These are phyloP conservation scores for Sipha maydis DNA, from an alignment of 2,888 invertebrate species.

Conservation along the genomic window DNA sequence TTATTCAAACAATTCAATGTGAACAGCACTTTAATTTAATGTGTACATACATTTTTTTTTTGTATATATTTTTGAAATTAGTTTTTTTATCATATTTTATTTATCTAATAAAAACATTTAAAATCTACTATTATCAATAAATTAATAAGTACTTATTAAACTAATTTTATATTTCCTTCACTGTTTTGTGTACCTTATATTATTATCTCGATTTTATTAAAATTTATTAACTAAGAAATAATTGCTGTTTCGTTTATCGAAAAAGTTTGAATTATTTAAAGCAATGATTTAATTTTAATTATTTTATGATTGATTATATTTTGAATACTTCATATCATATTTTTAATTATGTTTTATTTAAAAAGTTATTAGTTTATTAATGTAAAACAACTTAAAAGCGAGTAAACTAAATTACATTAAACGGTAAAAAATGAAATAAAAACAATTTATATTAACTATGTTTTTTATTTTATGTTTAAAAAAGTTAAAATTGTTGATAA, in stretches of 20 bases:
- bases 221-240: background rate
- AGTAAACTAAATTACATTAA: background rate
- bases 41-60: too few relatives aligned
- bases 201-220: constrained; percentile 3
- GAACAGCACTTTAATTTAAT: too few relatives aligned
- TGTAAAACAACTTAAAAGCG: background rate
- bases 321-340: background rate
- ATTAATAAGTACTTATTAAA: too few relatives aligned
- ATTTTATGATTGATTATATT: background rate
- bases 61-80: too few relatives aligned
- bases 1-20: too few relatives aligned
- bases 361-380: background rate
- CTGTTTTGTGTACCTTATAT: background rate
- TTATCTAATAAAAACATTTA: too few relatives aligned
- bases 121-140: too few relatives aligned
- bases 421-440: background rate
- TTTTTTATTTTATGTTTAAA: background rate
- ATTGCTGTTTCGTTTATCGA: background rate
- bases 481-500: background rate
- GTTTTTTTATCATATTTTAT: too few relatives aligned
- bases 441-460: background rate
- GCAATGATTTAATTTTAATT: background rate
- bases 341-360: background rate
- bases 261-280: background rate
- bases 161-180: too few relatives aligned